These are phyloP conservation scores for Ciconia maguari DNA, from an alignment of 2,113 vertebrate genomes.

Conservation along the genomic window DNA sequence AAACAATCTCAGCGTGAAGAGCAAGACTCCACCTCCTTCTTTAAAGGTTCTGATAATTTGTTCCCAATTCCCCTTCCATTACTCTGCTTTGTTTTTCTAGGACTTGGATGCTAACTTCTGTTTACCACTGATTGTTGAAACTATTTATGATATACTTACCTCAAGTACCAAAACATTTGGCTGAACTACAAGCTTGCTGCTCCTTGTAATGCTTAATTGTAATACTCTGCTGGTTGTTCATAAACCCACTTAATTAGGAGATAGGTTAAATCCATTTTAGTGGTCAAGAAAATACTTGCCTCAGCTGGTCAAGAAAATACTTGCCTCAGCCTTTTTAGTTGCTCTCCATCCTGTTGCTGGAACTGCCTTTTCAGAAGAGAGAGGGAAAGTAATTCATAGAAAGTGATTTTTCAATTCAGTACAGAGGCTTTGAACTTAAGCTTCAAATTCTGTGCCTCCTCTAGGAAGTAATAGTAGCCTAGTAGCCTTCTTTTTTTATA, in stretches of 20 bases:
- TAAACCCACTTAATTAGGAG: not conserved
- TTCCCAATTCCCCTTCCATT: not conserved
- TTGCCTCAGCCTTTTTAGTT: not conserved
- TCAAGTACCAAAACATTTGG: not conserved
- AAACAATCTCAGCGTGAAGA: not conserved
- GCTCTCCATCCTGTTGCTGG: not conserved
- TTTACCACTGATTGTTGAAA: not conserved
- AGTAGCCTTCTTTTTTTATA: not conserved
- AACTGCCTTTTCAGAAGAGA: not conserved
- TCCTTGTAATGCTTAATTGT: not conserved
- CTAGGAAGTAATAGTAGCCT: not conserved
- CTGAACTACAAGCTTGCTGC: not conserved
- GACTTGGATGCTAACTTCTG: not conserved
- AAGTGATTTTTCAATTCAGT: not conserved
- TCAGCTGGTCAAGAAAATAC: not conserved
- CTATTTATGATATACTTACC: not conserved
- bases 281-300: not conserved
- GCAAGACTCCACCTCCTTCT: not conserved
- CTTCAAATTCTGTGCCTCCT: constrained; percentile 6
- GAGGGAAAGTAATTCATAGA: not conserved
- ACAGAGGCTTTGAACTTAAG: constrained; percentile 20
- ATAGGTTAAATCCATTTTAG: not conserved
- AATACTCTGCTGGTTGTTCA: not conserved
- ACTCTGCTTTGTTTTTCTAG: not conserved
- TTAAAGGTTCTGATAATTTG: not conserved